Conservation (phyloP, 1,140 invertebrate genomes). For the Drosophila pruinosa region DNA sequence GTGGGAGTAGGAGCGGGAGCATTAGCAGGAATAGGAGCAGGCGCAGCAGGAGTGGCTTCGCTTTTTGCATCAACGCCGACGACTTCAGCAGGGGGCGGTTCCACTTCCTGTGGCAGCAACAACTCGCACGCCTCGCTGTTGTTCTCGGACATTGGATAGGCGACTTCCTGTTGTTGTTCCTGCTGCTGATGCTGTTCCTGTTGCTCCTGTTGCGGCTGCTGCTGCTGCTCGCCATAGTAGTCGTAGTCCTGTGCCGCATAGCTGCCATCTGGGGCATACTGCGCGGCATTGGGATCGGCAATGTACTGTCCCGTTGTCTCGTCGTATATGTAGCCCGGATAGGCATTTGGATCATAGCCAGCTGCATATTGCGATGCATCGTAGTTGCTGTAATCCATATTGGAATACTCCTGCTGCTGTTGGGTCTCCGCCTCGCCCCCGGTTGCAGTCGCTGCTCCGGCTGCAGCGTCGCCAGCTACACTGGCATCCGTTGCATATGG, state of each 20-base stretch:
- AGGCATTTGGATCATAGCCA: constrained; percentile 74
- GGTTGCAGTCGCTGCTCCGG: neutral
- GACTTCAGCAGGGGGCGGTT: neutral
- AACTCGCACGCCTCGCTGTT: constrained; percentile 16
- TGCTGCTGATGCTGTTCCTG: constrained; percentile 21
- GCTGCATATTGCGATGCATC: constrained; percentile 64
- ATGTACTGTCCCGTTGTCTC: constrained; percentile 75
- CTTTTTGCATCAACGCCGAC: constrained; percentile 2
- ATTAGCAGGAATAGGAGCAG: no score
- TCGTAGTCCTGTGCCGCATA: constrained; percentile 67
- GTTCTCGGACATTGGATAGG: constrained; percentile 46
- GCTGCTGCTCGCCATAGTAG: constrained; percentile 56
- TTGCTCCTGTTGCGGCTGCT: constrained; percentile 36
- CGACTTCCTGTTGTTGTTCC: constrained; percentile 52
- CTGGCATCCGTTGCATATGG: constrained; percentile 54
- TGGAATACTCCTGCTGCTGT: constrained; percentile 62
- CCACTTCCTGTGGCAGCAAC: constrained; percentile 44
- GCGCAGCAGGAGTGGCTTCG: constrained; percentile 27
- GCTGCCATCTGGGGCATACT: constrained; percentile 62
- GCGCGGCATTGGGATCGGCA: constrained; percentile 70
- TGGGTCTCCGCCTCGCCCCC: neutral
- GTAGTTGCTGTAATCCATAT: constrained; percentile 77
- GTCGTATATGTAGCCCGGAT: constrained; percentile 80
- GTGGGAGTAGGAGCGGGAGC: neutral
- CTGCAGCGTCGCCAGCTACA: constrained; percentile 12